Base-by-base conservation (phyloP, 2,888 invertebrate genomes). In the Drosophila fungiperda region DNA sequence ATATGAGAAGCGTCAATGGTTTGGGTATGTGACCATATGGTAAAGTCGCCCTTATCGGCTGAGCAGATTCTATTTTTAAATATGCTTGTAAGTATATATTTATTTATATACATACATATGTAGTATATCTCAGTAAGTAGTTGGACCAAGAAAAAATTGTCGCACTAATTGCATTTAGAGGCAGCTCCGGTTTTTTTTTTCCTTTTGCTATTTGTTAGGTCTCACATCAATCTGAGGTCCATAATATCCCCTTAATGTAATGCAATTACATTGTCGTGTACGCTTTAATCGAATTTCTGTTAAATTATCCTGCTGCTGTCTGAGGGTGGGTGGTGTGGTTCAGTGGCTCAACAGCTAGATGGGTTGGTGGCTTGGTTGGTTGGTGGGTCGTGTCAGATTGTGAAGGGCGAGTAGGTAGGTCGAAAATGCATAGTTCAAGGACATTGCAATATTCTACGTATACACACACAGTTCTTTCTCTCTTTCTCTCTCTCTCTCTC, bases 361-460 rank as follows among this genome's bases (percentile, higher is more conserved):
- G 42, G 48, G 62, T 55, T 45, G 64, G 42, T 62, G 61, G 65
- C 20, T 23, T 20, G 36, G 11, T 52, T 36, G 55, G 57, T 54
- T 48, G 63, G 48, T 66, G 65, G 68, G 67, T 59, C 57, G 71
- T 50, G 45, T 50, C 68, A 61, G 68, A 17, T 62, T 26, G 35
- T 50, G 58, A 29, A 50, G 36, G 49, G 52, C 38, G 20, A 29
- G 54, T 52, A 52, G 68, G 50, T 36, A 52, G 75, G 72, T 75
- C 76, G 77, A 69, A 79, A 89, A 84, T 89, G 83, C 83, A 91
- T 91, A 91, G 91, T 91, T 91, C 91, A 91, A 91, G 91, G 91
- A 83, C 91, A 91, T 77, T 83, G 82, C 75, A 87, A 83, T 86
- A 82, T 82, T 90, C 78, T 42, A 78, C 74, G 86, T 84, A 87